These are phyloP conservation scores for Cerastis leucographa DNA, from an alignment of 2,888 invertebrate species.

Conservation along the genomic window DNA sequence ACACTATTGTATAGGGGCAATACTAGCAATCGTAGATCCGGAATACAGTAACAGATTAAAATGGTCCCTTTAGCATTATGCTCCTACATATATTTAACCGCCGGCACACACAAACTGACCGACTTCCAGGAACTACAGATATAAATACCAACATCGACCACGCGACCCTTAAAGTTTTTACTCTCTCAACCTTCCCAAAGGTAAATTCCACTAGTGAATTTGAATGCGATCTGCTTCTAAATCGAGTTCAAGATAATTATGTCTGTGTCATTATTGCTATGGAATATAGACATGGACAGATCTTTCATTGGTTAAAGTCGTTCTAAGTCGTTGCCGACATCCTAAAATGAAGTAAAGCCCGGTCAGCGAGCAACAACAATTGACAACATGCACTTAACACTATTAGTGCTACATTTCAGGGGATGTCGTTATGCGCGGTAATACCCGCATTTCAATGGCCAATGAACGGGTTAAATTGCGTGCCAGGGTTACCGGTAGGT, in stretches of 20 bases:
- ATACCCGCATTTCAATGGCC: constrained; percentile 53
- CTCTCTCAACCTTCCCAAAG: neutral
- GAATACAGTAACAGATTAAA: neutral
- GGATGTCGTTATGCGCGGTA: constrained; percentile 33
- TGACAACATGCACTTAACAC: constrained; percentile 35
- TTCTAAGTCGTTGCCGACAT: neutral
- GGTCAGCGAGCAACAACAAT: constrained; percentile 21
- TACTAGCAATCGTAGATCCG: neutral
- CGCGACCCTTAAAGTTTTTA: neutral
- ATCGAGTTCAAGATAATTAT: neutral
- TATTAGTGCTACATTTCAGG: constrained; percentile 40
- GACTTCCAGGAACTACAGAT: neutral
- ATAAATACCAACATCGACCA: neutral
- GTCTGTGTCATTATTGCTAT: neutral
- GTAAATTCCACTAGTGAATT: neutral
- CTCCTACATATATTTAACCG: neutral
- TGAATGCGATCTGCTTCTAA: neutral
- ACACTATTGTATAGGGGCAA: neutral
- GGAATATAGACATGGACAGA: neutral
- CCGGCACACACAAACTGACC: neutral
- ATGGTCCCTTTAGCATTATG: neutral
- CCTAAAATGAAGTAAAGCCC: constrained; percentile 18
- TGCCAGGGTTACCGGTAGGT: constrained; percentile 39
- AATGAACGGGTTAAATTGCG: constrained; percentile 50
- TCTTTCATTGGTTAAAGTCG: neutral